Evolutionary conservation across 2,113 vertebrate species (phyloP).

Genomic region (Crypturellus undulatus): DNA sequence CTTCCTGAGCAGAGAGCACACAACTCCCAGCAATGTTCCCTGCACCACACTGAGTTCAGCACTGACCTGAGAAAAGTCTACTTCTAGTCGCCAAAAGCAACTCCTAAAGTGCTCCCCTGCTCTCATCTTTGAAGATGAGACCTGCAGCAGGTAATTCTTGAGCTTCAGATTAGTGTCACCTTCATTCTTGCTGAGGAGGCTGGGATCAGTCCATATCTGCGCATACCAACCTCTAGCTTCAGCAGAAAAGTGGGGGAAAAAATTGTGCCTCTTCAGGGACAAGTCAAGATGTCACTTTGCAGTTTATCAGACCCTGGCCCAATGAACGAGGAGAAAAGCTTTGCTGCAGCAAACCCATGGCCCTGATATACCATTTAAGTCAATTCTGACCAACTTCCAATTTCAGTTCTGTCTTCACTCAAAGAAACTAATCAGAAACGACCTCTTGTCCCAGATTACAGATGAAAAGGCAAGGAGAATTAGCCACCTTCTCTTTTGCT

Average conservation of each 20-base stretch:
- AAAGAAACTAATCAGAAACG: not conserved
- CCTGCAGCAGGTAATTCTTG: not conserved
- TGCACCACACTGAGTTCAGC: not conserved
- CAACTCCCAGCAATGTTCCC: no score
- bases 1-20: not conserved
- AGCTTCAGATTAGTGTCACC: not conserved
- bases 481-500: not conserved
- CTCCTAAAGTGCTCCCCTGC: not conserved
- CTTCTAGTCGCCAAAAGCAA: not conserved
- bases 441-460: not conserved
- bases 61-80: not conserved
- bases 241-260: not conserved
- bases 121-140: not conserved
- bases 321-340: not conserved
- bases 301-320: not conserved
- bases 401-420: not conserved
- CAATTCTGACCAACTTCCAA: not conserved
- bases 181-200: not conserved
- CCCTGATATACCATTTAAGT: not conserved
- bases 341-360: not conserved
- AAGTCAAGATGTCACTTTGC: not conserved
- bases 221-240: not conserved
- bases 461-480: not conserved
- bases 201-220: not conserved
- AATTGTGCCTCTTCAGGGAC: not conserved